A percentile compares a stretch with the other conserved stretches of the same genome.
These are phyloP conservation scores for Hydrophis major DNA, from an alignment of 2,797 vertebrate genomes.

Conservation along the genomic window DNA sequence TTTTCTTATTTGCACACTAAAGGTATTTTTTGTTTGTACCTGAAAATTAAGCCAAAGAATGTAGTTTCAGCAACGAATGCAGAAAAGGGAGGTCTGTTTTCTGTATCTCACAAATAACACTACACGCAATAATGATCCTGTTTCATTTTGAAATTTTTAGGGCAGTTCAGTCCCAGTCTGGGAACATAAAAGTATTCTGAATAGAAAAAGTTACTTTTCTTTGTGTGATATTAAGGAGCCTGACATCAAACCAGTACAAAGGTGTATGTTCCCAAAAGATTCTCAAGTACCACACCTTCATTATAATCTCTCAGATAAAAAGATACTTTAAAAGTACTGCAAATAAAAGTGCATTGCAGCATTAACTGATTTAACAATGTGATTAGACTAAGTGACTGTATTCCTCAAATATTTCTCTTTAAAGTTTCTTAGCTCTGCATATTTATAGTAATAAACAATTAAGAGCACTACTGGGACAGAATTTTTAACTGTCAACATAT, in stretches of 20 bases:
- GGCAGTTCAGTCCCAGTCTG: constrained; percentile 56
- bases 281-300: constrained; percentile 15
- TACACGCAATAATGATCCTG: constrained; percentile 37
- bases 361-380: constrained; percentile 14
- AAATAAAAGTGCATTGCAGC: constrained; percentile 5
- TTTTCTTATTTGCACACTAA: constrained; percentile 81
- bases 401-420: neutral
- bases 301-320: constrained; percentile 18
- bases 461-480: neutral
- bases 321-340: constrained; percentile 5
- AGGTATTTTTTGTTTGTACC: constrained; percentile 76
- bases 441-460: constrained; percentile 2
- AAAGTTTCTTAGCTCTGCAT: neutral
- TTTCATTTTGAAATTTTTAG: constrained; percentile 54
- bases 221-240: constrained; percentile 22
- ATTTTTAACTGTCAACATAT: neutral
- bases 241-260: constrained; percentile 20
- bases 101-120: constrained; percentile 48
- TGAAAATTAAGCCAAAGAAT: constrained; percentile 73
- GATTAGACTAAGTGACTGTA: constrained; percentile 12
- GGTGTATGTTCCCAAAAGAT: constrained; percentile 22
- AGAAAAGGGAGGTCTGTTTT: constrained; percentile 60
- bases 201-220: constrained; percentile 33
- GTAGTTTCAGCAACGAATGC: constrained; percentile 63
- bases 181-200: constrained; percentile 47